Base-by-base conservation (phyloP, 1,140 invertebrate genomes). In the Bombus superbus region DNA sequence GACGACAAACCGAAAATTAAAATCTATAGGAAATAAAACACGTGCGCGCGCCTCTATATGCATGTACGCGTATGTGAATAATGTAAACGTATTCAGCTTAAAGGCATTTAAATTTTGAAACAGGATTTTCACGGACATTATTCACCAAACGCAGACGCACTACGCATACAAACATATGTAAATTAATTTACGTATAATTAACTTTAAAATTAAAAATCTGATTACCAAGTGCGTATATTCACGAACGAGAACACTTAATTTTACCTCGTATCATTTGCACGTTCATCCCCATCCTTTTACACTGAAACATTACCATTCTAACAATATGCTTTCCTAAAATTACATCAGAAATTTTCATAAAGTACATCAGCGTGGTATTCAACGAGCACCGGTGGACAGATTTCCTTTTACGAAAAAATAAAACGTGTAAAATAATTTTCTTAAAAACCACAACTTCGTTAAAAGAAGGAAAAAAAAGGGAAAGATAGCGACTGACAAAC, bases 141-240 rank as follows among this genome's bases (percentile, higher is more conserved):
- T 89, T 84, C 72, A 73, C 68, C 76, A 66, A 84, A 83, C 47
- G 47, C 18, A 22, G 47, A 76, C 62, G 74, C 66, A 66, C 62
- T 28, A 64, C 82, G 32, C 47, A 2, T 53, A 53, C 47, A 38
- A 73, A 18, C 64, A 75, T 78, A 81, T 75, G 83, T 57, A 81
- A 85, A 81, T 86, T 88, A 88, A 86, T 86, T 88, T 18, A 79
- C 85, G 83, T 82, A 89, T 76, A 88, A 89, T 89, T 88, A 88
- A 83, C 87, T 75, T 81, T 44, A 53, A 88, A 89, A 88, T 89
- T 86, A 89, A 89, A 88, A 89, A 68, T 42, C 47, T 53, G 47
- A 53, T 64, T 80, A 80, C 57, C 25, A 59, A 25, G 9, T 53
- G 47, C 47, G 47, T 53, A 53, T 53, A 22, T 53, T 18, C 47